Percentiles rank a stretch among this genome's conserved stretches.
These are phyloP conservation scores for Heliconius melpomene DNA, from an alignment of 1,140 invertebrate genomes.

Conservation along the genomic window DNA sequence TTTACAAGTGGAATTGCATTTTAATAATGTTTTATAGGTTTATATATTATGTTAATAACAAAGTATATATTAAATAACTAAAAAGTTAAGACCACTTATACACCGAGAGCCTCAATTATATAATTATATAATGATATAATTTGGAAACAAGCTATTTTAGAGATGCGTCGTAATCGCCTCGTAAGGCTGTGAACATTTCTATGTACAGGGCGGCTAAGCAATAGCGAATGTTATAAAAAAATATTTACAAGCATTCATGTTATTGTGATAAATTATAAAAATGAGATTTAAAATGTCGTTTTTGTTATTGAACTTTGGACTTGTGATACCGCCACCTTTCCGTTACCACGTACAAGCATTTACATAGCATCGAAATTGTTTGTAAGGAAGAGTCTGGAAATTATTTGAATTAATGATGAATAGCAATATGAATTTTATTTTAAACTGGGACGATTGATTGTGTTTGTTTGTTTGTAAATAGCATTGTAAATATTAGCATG, in stretches of 20 bases:
- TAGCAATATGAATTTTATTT: constrained; percentile 34
- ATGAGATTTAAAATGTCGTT: constrained; percentile 5
- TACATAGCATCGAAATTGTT: constrained; percentile 13
- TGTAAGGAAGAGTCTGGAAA: constrained; percentile 7
- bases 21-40: neutral
- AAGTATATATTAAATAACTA: neutral
- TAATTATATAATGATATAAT: neutral
- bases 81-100: neutral
- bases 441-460: constrained; percentile 14
- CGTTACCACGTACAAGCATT: constrained; percentile 1
- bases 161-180: constrained; percentile 10
- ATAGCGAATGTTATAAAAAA: constrained; percentile 20
- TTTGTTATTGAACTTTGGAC: constrained; percentile 2
- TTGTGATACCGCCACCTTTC: constrained; percentile 12
- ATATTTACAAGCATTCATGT: constrained; percentile 27
- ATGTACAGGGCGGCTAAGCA: constrained; percentile 13
- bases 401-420: neutral
- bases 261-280: constrained; percentile 32
- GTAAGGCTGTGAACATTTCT: constrained; percentile 13
- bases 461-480: constrained; percentile 63
- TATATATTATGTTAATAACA: neutral
- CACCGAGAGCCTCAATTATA: neutral
- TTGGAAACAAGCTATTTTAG: constrained; percentile 13
- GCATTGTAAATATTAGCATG: constrained; percentile 67
- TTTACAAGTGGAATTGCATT: neutral